Base-by-base conservation (phyloP, 1,140 invertebrate species). In the Zelostemma sp. region DNA sequence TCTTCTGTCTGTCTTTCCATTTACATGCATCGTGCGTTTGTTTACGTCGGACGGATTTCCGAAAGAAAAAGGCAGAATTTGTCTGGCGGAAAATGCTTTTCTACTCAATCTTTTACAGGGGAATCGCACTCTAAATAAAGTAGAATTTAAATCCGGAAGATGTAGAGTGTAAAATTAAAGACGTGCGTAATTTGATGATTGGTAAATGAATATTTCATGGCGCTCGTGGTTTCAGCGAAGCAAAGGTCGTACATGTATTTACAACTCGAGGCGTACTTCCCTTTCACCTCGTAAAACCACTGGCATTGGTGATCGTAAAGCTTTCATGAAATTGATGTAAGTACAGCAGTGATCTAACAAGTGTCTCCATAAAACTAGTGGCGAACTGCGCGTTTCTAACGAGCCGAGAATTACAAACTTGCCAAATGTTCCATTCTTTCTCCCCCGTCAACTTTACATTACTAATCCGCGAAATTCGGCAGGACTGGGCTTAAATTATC, bases 291-390 rank as follows among this genome's bases (percentile, higher is more conserved):
- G 68, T 77, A 76, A 76, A 76, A 51, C 58, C 33, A 35, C 8
- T 14, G 17, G 54, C 46, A 48, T 68, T 68, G 35, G 43, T 43
- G 58, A 41, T 76, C 67, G 49, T 74, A 76, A 77, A 77, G 66
- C 67, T 74, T 43, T 33, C 16, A 8, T 16, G 35, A 64, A 33
- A 54, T 1, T 1, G n/a, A 16, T 8, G 28, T 31, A 38, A 5
- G 35, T n/a, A 38, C 11, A 8, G 21, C 35, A 38, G 35, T 38
- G 35, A 11, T 38, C 12, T 38, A 38, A 38, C 35, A 38, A 38
- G 35, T 14, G 9, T 38, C 35, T 38, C 35, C 9, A 38, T 14
- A 38, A 14, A 11, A 11, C 9, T n/a, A 11, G 12, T 2, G 9
- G 35, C 12, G n/a, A 38, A 11, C 35, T 38, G 3, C 35, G 35